These are phyloP conservation scores for Heliconius erato DNA, from an alignment of 2,888 invertebrate species.

Conservation along the genomic window DNA sequence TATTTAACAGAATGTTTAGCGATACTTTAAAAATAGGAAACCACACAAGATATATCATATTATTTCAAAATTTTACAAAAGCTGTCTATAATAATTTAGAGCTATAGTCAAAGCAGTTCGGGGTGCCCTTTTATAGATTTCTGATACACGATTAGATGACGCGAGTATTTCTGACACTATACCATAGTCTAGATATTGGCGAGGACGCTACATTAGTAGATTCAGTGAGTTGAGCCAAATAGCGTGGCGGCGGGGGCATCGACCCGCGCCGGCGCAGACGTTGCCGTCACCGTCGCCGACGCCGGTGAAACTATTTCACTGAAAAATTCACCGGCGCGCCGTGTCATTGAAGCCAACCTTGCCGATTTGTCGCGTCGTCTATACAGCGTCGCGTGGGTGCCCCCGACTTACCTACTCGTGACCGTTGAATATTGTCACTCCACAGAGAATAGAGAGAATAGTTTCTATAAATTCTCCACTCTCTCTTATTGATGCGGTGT, in stretches of 20 bases:
- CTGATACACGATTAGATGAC: conserved; percentile 31
- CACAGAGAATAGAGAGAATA: conserved; percentile 57
- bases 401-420: conserved; percentile 70
- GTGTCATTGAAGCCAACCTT: conserved; percentile 83
- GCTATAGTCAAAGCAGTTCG: no score
- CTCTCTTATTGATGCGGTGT: neutral
- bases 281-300: conserved; percentile 77
- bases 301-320: conserved; percentile 83
- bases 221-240: conserved; percentile 74
- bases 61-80: neutral
- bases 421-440: conserved; percentile 79
- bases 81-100: neutral
- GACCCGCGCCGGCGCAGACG: conserved; percentile 82
- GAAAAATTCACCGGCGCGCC: conserved; percentile 80
- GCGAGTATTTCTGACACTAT: conserved; percentile 23
- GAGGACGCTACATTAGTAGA: conserved; percentile 71
- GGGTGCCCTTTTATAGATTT: conserved; percentile 13
- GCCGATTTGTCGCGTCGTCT: conserved; percentile 83
- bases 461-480: conserved; percentile 37
- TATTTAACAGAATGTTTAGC: neutral
- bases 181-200: conserved; percentile 54
- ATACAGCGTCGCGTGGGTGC: conserved; percentile 77
- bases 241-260: conserved; percentile 81
- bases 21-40: neutral
- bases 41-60: neutral